phyloP scores from a whole-genome alignment of 2,113 vertebrate species.

The Phalacrocorax pelagicus region DNA sequence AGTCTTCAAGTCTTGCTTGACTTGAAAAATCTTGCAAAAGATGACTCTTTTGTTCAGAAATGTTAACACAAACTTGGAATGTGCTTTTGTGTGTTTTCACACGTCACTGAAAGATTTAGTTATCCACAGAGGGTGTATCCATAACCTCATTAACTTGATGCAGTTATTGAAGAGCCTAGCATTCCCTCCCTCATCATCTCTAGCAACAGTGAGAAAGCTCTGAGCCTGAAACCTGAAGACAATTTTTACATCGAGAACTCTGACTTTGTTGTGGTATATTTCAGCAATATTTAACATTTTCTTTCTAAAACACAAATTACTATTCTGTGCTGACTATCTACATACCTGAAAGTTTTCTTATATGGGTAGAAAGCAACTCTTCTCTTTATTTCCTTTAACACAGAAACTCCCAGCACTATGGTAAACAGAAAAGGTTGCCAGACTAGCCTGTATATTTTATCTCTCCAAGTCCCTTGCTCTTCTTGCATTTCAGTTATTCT shows the following conservation, averaged over 20 bases:
- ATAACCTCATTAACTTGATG: not conserved
- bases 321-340: not conserved
- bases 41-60: not conserved
- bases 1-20: not conserved
- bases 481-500: not conserved
- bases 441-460: not conserved
- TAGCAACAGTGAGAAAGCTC: not conserved
- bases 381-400: not conserved
- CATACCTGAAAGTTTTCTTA: not conserved
- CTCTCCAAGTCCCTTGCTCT: not conserved
- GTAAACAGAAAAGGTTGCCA: not conserved
- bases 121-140: not conserved
- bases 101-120: not conserved
- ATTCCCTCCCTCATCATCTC: not conserved
- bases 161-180: not conserved
- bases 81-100: not conserved
- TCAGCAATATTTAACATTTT: not conserved
- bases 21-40: not conserved
- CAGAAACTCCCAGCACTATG: not conserved
- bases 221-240: not conserved
- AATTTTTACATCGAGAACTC: not conserved
- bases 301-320: not conserved
- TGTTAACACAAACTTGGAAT: not conserved
- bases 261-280: not conserved
- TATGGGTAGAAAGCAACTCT: not conserved